A percentile compares a stretch with the other conserved stretches of the same genome.
Evolutionary conservation across 1,140 invertebrate species (phyloP).

Genomic region (Bombus superbus): DNA sequence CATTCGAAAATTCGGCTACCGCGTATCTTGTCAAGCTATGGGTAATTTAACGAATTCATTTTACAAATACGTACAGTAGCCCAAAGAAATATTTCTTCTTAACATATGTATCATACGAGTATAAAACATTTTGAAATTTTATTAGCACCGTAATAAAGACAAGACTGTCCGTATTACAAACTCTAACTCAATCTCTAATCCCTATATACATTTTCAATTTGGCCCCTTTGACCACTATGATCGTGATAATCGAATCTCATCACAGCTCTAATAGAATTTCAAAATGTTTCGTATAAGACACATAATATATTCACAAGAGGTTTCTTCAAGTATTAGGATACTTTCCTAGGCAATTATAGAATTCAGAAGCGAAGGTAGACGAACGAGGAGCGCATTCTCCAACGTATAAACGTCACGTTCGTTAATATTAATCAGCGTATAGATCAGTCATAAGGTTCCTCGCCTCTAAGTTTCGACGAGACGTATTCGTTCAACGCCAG

Average conservation of each 20-base stretch:
- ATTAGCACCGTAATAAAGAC: background rate
- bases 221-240: background rate
- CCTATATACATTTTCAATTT: background rate
- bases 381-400: background rate
- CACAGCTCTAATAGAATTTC: background rate
- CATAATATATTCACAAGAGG: background rate
- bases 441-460: background rate
- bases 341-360: background rate
- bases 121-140: background rate
- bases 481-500: background rate
- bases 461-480: background rate
- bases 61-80: background rate
- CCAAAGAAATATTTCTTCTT: background rate
- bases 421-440: background rate
- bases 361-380: background rate
- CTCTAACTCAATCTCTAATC: background rate
- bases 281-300: background rate
- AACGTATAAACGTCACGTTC: background rate
- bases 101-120: too few relatives aligned
- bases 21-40: background rate
- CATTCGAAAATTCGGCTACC: background rate
- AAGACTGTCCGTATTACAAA: background rate
- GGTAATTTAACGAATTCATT: constrained; percentile 10
- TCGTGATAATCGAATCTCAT: background rate
- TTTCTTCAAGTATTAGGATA: background rate